phyloP scores from a whole-genome alignment of 2,888 invertebrate species.

The Myopa testacea region DNA sequence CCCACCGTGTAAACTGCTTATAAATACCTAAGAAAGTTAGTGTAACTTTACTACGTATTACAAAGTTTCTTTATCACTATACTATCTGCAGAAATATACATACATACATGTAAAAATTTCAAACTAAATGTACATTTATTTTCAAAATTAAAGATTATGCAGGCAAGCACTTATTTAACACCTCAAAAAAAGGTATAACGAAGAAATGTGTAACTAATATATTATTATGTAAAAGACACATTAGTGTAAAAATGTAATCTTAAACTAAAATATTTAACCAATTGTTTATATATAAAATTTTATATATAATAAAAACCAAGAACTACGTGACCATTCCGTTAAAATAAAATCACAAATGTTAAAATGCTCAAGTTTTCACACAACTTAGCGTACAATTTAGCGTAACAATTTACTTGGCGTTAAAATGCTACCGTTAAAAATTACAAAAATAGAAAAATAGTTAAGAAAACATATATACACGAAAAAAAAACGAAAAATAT shows the following conservation, averaged over 20 bases:
- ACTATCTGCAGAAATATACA: constrained; percentile 29
- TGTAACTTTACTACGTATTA: not conserved
- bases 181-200: constrained; percentile 40
- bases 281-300: not conserved
- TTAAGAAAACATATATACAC: not conserved
- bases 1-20: constrained; percentile 20
- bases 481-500: constrained; percentile 39
- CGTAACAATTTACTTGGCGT: no score
- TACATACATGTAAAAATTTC: constrained; percentile 37
- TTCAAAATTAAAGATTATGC: not conserved
- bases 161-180: not conserved
- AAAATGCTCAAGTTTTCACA: constrained; percentile 46
- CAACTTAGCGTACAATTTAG: constrained; percentile 49
- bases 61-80: not conserved
- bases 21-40: not conserved
- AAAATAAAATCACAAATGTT: constrained; percentile 40
- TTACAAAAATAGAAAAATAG: constrained; percentile 33
- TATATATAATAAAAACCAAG: constrained; percentile 33
- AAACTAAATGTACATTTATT: constrained; percentile 12
- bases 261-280: no score
- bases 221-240: not conserved
- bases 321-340: constrained; percentile 62
- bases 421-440: not conserved
- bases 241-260: no score
- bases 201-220: constrained; percentile 17